Evolutionary conservation across 1,140 invertebrate species (phyloP), one percentile per base, ranked within the genome.

Genomic region (Goniozus legneri): DNA sequence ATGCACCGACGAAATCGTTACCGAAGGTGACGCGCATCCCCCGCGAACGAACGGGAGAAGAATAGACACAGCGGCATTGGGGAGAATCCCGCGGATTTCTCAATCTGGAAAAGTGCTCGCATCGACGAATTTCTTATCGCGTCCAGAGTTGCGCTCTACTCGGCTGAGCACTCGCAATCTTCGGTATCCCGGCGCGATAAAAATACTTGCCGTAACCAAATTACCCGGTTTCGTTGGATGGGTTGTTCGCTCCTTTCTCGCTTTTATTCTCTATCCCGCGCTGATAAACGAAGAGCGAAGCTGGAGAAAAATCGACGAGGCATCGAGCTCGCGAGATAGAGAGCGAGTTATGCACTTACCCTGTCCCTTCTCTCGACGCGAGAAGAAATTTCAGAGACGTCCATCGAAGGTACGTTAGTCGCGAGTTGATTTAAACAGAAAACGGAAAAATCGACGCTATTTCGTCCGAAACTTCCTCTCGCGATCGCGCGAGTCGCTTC

Each of bases 151-250:
- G n/a, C n/a, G n/a, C n/a, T n/a, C n/a, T n/a, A n/a, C n/a, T n/a
- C n/a, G n/a, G n/a, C n/a, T n/a, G n/a, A n/a, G n/a, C n/a, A n/a
- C 36, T 16, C 16, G 21, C 30, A 48, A 35, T 53, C 31, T 44
- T 27, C 54, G 38, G 42, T 58, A 44, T 39, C 34, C n/a, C n/a
- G n/a, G 44, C 32, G 32, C 19, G 56, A 60, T 58, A 59, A 60
- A 60, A 52, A 56, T 59, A 59, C 52, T 52, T 52, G 31, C 39
- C 45, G 52, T 60, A 60, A 60, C 52, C 57, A 59, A 59, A 60
- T 60, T 60, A 59, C 56, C 48, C 48, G 32, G n/a, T n/a, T n/a
- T n/a, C n/a, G n/a, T n/a, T n/a, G n/a, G n/a, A n/a, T n/a, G n/a
- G n/a, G n/a, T n/a, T n/a, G n/a, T n/a, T n/a, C n/a, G n/a, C n/a